Base-by-base conservation (phyloP, 2,113 vertebrate genomes). In the Oophaga pumilio region DNA sequence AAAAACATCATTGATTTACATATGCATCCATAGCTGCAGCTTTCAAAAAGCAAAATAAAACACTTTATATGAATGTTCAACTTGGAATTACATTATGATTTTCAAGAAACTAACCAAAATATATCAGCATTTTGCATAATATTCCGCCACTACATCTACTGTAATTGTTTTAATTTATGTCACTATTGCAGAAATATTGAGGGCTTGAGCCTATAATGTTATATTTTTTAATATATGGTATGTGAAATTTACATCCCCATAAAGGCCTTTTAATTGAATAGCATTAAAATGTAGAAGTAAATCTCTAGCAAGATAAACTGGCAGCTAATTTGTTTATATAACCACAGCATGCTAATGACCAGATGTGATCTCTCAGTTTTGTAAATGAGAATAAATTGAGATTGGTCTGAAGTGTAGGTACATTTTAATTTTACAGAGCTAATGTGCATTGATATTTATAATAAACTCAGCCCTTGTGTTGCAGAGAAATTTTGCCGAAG, bases 281-380 rank as follows among this genome's bases (percentile, higher is more conserved):
- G 22, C 84, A 85, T 66, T 85, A 85, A 77, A 71, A 62, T 77
- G 73, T 64, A 77, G 76, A 60, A 64, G 28, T 85, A 85, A 85
- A 85, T 76, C 84, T 85, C 74, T 60, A 64, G 73, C 69, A 77
- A 85, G 84, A 85, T 77, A 77, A 85, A 85, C 84, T 85, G 74
- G 57, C 71, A 85, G 74, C 71, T 85, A 85, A 85, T 85, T 76
- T 85, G 84, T 77, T 77, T 85, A 85, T 60, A 76, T 85, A 77
- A 77, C 73, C 84, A 85, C 56, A 64, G 84, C 84, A 77, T 77
- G 84, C 59, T 85, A 85, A 85, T 85, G 84, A 85, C 84, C 84
- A 85, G 84, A 85, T 85, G 84, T 66, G 84, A 85, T 62, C 26
- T 76, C 73, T 85, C 84, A 85, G 74, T 64, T 85, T 85, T 77